Base-by-base conservation (phyloP, 1,140 invertebrate genomes). In the Zophobas atratus region DNA sequence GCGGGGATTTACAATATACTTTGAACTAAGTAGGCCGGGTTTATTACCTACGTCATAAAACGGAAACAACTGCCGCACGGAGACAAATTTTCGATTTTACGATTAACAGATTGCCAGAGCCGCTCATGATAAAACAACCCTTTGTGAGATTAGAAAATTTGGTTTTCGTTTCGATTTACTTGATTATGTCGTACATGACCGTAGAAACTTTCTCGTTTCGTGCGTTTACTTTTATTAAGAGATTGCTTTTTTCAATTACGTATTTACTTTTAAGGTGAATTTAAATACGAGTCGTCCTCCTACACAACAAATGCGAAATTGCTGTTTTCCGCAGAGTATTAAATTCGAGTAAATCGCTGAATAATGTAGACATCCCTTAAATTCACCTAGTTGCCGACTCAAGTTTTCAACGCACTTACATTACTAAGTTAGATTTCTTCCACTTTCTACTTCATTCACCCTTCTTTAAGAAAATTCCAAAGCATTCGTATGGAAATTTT, bases 401-500 rank as follows among this genome's bases (percentile, higher is more conserved):
- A 41, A 41, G 6, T 46, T 67, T 67, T 67, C 60, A 67, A 43
- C 39, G 60, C 35, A 67, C 60, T 67, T 67, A 67, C 60, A 67
- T 67, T 67, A 67, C 60, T 43, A 67, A 67, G 60, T 67, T 67
- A 67, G 55, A 56, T 51, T 60, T 60, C 57, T 60, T 56, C 74
- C 53, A 75, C 74, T 75, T 75, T 75, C 74, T 60, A 63, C 74
- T 75, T 63, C 56, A 75, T 57, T 60, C 53, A 49, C 53, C 53
- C 74, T 75, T 60, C 56, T 60, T 75, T 56, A 48, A 57, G 41
- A 49, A 60, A 75, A 56, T 57, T 75, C 53, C 74, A 51, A 56
- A 20, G 57, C 53, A 75, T 75, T 75, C 57, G 55, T 60, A 75
- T 75, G 74, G 56, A 57, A 75, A 75, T 75, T 75, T 60, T 60